Evolutionary conservation across 2,888 invertebrate species (phyloP).

Genomic region (Neoscelio sp.): DNA sequence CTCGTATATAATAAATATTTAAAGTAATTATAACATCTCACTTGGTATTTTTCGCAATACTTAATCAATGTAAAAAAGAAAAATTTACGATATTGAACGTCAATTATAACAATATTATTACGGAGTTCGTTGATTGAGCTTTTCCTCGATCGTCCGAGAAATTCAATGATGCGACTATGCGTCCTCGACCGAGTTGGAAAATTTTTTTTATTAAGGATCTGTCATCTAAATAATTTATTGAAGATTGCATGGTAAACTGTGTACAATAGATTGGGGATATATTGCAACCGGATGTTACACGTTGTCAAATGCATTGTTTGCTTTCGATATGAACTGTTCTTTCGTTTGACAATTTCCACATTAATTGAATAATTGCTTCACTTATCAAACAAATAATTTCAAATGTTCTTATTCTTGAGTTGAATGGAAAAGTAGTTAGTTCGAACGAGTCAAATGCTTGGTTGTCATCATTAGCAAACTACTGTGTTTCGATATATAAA

Average conservation of each 20-base stretch:
- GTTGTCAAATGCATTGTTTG: slow-evolving; percentile 3
- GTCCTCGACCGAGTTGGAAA: slow-evolving; percentile 48
- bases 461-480: too few species aligned
- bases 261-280: too few species aligned
- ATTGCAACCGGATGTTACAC: slow-evolving; percentile 22
- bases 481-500: too few species aligned
- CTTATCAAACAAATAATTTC: too few species aligned
- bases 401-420: too few species aligned
- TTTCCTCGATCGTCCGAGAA: slow-evolving; percentile 66
- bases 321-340: not conserved
- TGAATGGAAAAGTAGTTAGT: too few species aligned
- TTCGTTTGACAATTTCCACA: too few species aligned
- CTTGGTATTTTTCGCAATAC: not conserved
- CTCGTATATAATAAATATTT: too few species aligned
- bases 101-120: not conserved
- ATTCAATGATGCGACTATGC: slow-evolving; percentile 66
- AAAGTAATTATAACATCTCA: not conserved
- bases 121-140: not conserved
- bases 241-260: not conserved
- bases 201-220: not conserved
- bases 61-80: not conserved
- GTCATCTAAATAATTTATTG: not conserved
- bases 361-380: not conserved
- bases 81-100: slow-evolving; percentile 1
- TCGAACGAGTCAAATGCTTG: too few species aligned